These are phyloP conservation scores for Drosophila prostipennis DNA, from an alignment of 2,888 invertebrate genomes.

Conservation along the genomic window DNA sequence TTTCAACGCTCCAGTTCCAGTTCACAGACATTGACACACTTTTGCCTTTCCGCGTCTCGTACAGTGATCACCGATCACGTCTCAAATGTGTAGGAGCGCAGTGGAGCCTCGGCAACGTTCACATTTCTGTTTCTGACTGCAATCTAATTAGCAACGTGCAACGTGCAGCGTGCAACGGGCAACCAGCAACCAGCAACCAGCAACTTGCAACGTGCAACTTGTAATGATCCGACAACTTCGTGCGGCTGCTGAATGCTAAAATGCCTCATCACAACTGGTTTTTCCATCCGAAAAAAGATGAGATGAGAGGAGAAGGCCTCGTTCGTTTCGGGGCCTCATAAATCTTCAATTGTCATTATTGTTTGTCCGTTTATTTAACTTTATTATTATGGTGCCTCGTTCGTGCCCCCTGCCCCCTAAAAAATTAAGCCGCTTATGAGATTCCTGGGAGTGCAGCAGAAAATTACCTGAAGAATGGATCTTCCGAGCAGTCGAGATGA, in stretches of 20 bases:
- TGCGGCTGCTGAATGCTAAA: conserved; percentile 50
- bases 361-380: conserved; percentile 61
- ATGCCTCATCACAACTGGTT: conserved; percentile 37
- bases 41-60: conserved; percentile 34
- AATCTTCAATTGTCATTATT: conserved; percentile 67
- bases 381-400: conserved; percentile 56
- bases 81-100: conserved; percentile 61
- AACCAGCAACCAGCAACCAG: conserved; percentile 54
- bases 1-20: conserved; percentile 76
- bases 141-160: conserved; percentile 69
- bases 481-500: conserved; percentile 14
- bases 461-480: conserved; percentile 25
- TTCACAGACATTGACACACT: conserved; percentile 81
- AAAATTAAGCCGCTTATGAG: conserved; percentile 33
- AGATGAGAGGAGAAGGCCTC: conserved; percentile 21
- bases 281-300: conserved; percentile 25
- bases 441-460: conserved; percentile 41
- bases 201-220: conserved; percentile 57
- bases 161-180: conserved; percentile 56
- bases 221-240: conserved; percentile 70
- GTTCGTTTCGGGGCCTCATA: conserved; percentile 37
- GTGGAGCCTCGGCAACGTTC: conserved; percentile 44
- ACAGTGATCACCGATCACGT: conserved; percentile 35
- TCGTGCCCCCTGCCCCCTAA: conserved; percentile 15
- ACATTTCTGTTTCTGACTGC: conserved; percentile 52